Evolutionary conservation across 2,888 invertebrate genomes (phyloP), one percentile per base, ranked within the genome.

Genomic region (Andricus curvator): DNA sequence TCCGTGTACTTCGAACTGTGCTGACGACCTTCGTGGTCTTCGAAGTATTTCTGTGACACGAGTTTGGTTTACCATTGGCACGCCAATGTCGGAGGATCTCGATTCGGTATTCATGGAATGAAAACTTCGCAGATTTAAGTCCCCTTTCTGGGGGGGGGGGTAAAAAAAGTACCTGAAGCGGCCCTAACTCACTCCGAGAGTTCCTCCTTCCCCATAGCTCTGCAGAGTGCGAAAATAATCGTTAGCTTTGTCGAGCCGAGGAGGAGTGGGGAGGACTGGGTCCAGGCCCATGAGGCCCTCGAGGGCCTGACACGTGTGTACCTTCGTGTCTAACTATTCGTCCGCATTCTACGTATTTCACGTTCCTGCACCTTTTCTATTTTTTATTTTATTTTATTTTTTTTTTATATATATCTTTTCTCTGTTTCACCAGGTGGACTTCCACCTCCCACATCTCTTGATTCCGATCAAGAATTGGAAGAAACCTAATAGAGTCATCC

Each of bases 181-280:
- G 83, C 85, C 85, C 86, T 87, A 87, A 87, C 86, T 87, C 87
- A 86, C 78, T 80, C 77, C 22, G 25, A 20, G 44, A 48, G 44
- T 44, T 62, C 78, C 76, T 78, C 60, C 44, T 48, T 33, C 67
- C 48, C 66, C 11, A 66, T 37, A 33, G 37, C 76, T 66, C 70
- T 78, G 22, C 22, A 44, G 80, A 88, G 88, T 86, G 89, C 88
- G 88, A 90, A 89, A 89, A 88, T 88, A 90, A 89, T 88, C 87
- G 87, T 89, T 88, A 87, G 88, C 88, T 88, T 89, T 89, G 89
- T 88, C 83, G 85, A 80, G 85, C 86, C 88, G 89, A 85, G 84
- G 78, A 64, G 84, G 77, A 66, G 37, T 37, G 37, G 37, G 37
- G 37, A 37, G 37, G 37, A 37, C 37, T 81, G 84, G 83, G 41